Evolutionary conservation across 1,140 invertebrate species (phyloP), one percentile per base, ranked within the genome.

Genomic region (Schlechtendalia chinensis): DNA sequence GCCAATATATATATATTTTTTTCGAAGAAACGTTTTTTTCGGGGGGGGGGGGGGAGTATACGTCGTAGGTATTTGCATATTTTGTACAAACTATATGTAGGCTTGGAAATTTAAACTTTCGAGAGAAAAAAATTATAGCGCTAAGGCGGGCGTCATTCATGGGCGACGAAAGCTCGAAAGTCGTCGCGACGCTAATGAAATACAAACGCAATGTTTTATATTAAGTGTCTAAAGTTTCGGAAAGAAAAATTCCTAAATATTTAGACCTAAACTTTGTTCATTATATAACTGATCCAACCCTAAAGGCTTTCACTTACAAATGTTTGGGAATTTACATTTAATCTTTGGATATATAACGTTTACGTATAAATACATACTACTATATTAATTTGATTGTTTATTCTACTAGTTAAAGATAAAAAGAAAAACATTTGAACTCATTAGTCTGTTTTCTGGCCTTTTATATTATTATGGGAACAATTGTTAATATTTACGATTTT

Each of bases 181-280:
- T 47, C 22, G 67, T 24, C 22, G 6, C 6, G 24, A 69, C 24
- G 47, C 22, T 69, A 50, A 69, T 69, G 67, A 69, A 69, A 69
- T 19, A 69, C 22, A 50, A 69, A 50, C 24, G 56, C n/a, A 59
- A 27, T 69, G 22, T 50, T 27, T 8, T 69, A 17, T 69, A 27
- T 47, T 47, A 50, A 69, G 67, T 69, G 45, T 69, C 45, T 50
- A 50, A 50, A 69, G 67, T 69, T 69, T 69, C 17, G 45, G 45
- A 10, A 0, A 14, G 45, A 69, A 69, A 69, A 69, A 69, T 50
- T 69, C 67, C 16, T 50, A 27, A 69, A 17, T 50, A 27, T 22
- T 69, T 19, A 14, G 6, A 24, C 22, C 1, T 50, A 27, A 69
- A 69, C 45, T 50, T 69, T 69, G 45, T 69, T 69, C 22, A 69